Evolutionary conservation across 2,888 invertebrate genomes (phyloP).

Genomic region (Chydorus sphaericus): DNA sequence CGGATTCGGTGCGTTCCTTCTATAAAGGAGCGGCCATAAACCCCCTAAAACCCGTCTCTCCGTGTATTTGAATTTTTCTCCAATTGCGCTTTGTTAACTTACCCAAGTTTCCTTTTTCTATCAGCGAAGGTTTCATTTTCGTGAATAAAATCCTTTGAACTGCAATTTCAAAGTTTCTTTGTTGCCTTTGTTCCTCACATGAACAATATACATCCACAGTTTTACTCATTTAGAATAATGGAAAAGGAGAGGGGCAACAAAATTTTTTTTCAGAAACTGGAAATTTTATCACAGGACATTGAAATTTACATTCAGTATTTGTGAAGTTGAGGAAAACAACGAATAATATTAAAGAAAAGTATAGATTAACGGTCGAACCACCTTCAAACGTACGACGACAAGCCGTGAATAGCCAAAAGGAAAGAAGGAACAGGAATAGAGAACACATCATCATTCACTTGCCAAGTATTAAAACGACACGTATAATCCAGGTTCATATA

Average conservation of each 20-base stretch:
- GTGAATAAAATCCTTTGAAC: neutral
- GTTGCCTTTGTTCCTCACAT: too few species aligned
- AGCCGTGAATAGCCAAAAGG: too few species aligned
- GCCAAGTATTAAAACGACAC: too few species aligned
- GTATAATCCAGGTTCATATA: too few species aligned
- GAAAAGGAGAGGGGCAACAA: neutral
- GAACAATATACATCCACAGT: neutral
- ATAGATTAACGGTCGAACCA: neutral
- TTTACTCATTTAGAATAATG: neutral
- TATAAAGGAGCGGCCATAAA: slow-evolving; percentile 22
- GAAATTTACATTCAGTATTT: too few species aligned
- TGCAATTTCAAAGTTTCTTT: too few species aligned
- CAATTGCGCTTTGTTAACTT: neutral
- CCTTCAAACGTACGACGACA: too few species aligned
- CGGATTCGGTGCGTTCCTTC: slow-evolving; percentile 53
- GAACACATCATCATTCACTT: too few species aligned
- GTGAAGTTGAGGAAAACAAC: neutral
- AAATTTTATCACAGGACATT: slow-evolving; percentile 6
- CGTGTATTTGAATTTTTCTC: slow-evolving; percentile 2
- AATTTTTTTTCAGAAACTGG: neutral
- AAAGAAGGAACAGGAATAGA: too few species aligned
- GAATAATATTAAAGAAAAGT: neutral
- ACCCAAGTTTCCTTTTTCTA: neutral
- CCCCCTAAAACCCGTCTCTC: neutral
- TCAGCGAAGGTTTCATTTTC: neutral